Percentiles rank a stretch among this genome's conserved stretches.
Conservation (phyloP, 2,888 invertebrate species). For the Cloeon dipterum region DNA sequence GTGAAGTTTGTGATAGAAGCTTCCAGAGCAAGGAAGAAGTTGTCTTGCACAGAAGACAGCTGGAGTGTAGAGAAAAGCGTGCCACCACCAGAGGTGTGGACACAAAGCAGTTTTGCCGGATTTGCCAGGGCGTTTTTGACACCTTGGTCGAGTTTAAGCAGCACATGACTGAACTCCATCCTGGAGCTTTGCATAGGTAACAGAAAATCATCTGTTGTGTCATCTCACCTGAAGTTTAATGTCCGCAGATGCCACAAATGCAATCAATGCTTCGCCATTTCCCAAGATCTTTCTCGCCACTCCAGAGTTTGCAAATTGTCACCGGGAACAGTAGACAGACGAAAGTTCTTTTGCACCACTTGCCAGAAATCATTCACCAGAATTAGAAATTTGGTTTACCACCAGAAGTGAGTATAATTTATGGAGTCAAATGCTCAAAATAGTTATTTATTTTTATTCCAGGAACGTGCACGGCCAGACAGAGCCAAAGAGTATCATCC, state of each 20-base stretch:
- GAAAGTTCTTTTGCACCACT: slow-evolving; percentile 35
- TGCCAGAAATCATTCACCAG: slow-evolving; percentile 42
- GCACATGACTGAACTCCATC: slow-evolving; percentile 35
- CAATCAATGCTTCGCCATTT: slow-evolving; percentile 27
- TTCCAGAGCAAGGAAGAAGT: slow-evolving; percentile 37
- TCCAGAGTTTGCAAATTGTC: slow-evolving; percentile 21
- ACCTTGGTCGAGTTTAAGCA: slow-evolving; percentile 32
- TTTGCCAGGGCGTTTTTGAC: slow-evolving; percentile 28
- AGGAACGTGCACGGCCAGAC: too few species aligned
- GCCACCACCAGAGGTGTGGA: slow-evolving; percentile 18
- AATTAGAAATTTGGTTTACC: slow-evolving; percentile 28
- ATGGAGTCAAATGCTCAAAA: too few species aligned
- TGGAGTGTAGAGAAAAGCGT: slow-evolving; percentile 15
- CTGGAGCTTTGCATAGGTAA: slow-evolving; percentile 36
- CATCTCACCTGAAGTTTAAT: too few species aligned
- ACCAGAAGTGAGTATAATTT: neutral
- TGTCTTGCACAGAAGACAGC: slow-evolving; percentile 33
- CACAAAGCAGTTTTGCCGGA: slow-evolving; percentile 29
- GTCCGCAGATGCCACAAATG: too few species aligned
- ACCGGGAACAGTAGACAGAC: slow-evolving; percentile 11
- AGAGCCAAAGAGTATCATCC: too few species aligned
- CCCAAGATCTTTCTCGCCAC: slow-evolving; percentile 53
- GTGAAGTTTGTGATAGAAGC: slow-evolving; percentile 36
- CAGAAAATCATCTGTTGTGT: too few species aligned
- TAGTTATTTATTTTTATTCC: too few species aligned